Conservation (phyloP, 1,140 invertebrate species). For the Drosophila equinoxialis region DNA sequence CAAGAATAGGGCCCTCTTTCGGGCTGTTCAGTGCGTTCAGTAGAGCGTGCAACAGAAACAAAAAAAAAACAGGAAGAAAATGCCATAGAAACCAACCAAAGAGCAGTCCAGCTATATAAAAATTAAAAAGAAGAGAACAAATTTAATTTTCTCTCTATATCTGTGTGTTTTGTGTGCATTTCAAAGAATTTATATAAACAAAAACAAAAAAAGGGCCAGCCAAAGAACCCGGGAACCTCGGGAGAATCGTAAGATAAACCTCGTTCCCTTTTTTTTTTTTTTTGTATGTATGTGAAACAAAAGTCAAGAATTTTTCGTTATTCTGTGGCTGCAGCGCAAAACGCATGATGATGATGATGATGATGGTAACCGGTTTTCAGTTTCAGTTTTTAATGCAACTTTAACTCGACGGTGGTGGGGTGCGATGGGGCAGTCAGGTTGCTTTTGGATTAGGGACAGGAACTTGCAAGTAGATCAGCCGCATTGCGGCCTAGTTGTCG, state of each 20-base stretch:
- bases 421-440: not conserved
- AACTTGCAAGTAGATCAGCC: slow-evolving; percentile 43
- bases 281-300: slow-evolving; percentile 69
- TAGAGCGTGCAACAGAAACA: slow-evolving; percentile 59
- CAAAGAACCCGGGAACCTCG: slow-evolving; percentile 22
- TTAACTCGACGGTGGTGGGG: not conserved
- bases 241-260: slow-evolving; percentile 69
- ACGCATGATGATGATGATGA: slow-evolving; percentile 31
- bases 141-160: slow-evolving; percentile 50
- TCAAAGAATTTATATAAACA: slow-evolving; percentile 80
- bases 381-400: slow-evolving; percentile 33
- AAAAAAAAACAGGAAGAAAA: slow-evolving; percentile 64
- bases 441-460: slow-evolving; percentile 1
- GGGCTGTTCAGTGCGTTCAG: slow-evolving; percentile 49
- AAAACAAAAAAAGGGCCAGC: slow-evolving; percentile 33
- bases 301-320: slow-evolving; percentile 71
- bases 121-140: slow-evolving; percentile 60
- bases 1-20: slow-evolving; percentile 34
- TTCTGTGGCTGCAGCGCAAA: slow-evolving; percentile 20
- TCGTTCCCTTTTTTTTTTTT: slow-evolving; percentile 34
- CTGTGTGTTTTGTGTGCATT: slow-evolving; percentile 68
- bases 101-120: slow-evolving; percentile 60
- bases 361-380: slow-evolving; percentile 48
- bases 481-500: slow-evolving; percentile 55
- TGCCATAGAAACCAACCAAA: slow-evolving; percentile 67